Evolutionary conservation across 2,113 vertebrate species (phyloP).

Genomic region (Laterallus jamaicensis): DNA sequence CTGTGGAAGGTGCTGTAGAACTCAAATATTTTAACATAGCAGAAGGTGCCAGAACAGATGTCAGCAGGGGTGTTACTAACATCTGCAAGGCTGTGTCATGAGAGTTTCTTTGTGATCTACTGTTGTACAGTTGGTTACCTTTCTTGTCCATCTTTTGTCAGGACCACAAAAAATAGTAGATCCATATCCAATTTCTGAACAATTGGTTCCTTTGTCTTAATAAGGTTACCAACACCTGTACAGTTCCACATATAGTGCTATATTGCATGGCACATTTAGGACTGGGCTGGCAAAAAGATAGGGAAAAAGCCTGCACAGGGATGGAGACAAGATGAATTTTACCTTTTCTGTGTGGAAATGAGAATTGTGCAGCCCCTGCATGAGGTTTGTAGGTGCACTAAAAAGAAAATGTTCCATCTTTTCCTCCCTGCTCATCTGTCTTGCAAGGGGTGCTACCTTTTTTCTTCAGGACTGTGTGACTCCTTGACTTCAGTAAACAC

Average conservation of each 20-base stretch:
- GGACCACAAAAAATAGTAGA: not conserved
- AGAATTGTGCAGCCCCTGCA: not conserved
- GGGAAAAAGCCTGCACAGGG: not conserved
- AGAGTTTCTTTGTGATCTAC: not conserved
- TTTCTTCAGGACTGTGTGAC: not conserved
- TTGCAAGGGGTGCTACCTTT: not conserved
- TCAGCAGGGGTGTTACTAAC: not conserved
- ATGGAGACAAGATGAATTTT: not conserved
- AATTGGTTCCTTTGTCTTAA: not conserved
- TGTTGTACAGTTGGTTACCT: not conserved
- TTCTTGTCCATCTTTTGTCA: not conserved
- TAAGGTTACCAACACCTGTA: not conserved
- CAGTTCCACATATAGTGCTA: not conserved
- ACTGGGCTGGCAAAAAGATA: not conserved
- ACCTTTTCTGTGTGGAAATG: not conserved
- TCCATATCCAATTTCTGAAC: not conserved
- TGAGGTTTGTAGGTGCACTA: not conserved
- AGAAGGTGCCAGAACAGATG: not conserved
- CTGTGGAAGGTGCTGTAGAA: not conserved
- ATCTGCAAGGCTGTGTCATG: not conserved
- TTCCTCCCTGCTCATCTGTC: not conserved
- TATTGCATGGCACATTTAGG: not conserved
- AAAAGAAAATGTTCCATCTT: slow-evolving; percentile 5
- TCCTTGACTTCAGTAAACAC: not conserved
- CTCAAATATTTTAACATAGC: not conserved